Conservation (phyloP, 1,140 invertebrate species). For the Drosophila pachea region DNA sequence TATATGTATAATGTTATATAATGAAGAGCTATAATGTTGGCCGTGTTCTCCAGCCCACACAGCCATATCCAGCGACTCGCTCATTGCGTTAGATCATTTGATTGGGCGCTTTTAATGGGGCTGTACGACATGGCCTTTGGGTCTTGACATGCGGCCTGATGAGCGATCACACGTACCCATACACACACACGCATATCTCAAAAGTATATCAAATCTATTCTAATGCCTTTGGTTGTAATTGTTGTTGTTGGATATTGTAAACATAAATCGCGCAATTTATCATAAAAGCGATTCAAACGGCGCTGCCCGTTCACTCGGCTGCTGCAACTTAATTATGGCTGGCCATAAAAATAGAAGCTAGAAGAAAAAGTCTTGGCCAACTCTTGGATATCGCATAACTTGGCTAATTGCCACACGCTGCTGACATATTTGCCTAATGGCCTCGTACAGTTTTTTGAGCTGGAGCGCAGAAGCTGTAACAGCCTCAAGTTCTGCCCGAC, state of each 20-base stretch:
- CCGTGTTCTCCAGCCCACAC: constrained; percentile 32
- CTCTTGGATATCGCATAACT: constrained; percentile 62
- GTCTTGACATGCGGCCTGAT: constrained; percentile 12
- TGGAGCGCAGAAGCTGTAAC: constrained; percentile 38
- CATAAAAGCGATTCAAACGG: constrained; percentile 28
- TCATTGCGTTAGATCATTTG: constrained; percentile 25
- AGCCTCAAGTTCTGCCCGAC: constrained; percentile 57
- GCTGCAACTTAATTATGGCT: constrained; percentile 40
- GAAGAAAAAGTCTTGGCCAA: constrained; percentile 28
- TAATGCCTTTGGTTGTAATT: constrained; percentile 12
- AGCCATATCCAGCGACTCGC: constrained; percentile 7
- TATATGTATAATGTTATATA: too few species aligned
- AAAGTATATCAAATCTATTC: constrained; percentile 21
- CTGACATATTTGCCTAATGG: constrained; percentile 76
- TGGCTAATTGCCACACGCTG: constrained; percentile 74
- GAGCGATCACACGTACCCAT: constrained; percentile 15
- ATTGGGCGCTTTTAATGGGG: constrained; percentile 21
- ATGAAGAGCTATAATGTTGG: constrained; percentile 13
- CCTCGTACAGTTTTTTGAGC: constrained; percentile 60
- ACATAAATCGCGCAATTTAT: constrained; percentile 45
- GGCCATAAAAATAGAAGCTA: constrained; percentile 40
- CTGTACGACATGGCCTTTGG: constrained; percentile 29
- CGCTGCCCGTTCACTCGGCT: neutral
- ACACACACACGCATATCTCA: neutral
- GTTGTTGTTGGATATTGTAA: constrained; percentile 13